Evolutionary conservation across 2,797 vertebrate species (phyloP), one percentile per base, ranked within the genome.

Genomic region (Brachymystax lenok): DNA sequence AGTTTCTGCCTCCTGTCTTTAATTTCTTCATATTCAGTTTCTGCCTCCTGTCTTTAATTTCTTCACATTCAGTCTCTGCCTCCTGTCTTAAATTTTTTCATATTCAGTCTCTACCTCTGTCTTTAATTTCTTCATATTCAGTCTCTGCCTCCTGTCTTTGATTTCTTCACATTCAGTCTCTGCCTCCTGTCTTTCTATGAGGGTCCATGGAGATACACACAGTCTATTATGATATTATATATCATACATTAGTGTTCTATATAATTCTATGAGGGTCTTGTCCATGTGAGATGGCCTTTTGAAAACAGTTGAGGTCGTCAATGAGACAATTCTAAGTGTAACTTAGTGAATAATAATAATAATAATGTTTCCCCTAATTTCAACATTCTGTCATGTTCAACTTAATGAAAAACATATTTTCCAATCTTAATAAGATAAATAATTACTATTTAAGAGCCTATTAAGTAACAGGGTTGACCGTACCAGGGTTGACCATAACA

Each of bases 111-210:
- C 17, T 27, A 56, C 54, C 64, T 56, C 63, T 61, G 40, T 8
- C 61, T 75, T 76, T 56, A n/a, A n/a, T n/a, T n/a, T n/a, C n/a
- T n/a, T 86, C 85, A 87, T 71, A 77, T 71, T 83, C 71, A 27
- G 51, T 28, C 8, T 50, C 17, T 27, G 67, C 54, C 64, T 56
- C 69, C 63, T 61, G 40, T 8, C 91, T 93, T 93, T 91, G 89
- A 94, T 89, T 92, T 92, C 91, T 87, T 86, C 85, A 87, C 73
- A 77, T 71, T 83, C 71, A 27, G 51, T 28, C 8, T 50, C 17
- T 27, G 67, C 54, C 64, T 56, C 69, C 63, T 61, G 40, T 8
- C 61, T 75, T 76, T 56, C 61, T 77, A 71, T 69, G 28, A 56
- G 61, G 50, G 66, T 27, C 28, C 66, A 14, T 52, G 69, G 35